Base-by-base conservation (phyloP, 2,113 vertebrate genomes). In the Sitta europaea region DNA sequence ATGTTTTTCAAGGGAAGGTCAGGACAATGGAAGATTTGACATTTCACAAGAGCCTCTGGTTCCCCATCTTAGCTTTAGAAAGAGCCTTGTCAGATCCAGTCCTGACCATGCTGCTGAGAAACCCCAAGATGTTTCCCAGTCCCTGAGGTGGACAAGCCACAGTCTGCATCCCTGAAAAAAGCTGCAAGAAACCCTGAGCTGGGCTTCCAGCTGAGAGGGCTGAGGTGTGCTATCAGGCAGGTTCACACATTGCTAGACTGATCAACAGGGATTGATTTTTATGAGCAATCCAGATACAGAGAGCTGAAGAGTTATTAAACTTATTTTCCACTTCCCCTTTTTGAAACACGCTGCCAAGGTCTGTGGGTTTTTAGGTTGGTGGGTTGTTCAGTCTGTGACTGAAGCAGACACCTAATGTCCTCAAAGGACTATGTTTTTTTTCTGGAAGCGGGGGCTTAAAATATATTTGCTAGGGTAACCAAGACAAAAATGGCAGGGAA, bases 1-100 rank as follows among this genome's bases (percentile, higher is more conserved):
- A 48, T 4, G 5, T 42, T 88, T 77, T 86, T 48, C 59, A 59
- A 6, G 21, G 14, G 17, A 76, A 88, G 72, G 13, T n/a, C 27
- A 28, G 54, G 25, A 53, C 2, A 3, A 22, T 0, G 3, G 33
- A 50, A 42, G 36, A 47, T 42, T 3, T 24, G 10, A 9, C 2
- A 14, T 75, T 85, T 68, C 66, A 53, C 19, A 24, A 51, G 38
- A 70, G 11, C 21, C 33, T 61, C 5, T n/a, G 42, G 50, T 19
- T 88, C 33, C 36, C 62, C 19, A 8, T 33, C n/a, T 28, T 48
- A 66, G 1, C 31, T 90, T 87, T 3, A 59, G 68, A 40, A 87
- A 16, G 2, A n/a, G 14, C 5, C 22, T 47, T 8, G 19, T 73
- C 48, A 27, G 36, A 62, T 21, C 54, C 54, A 47, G 51, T 22